These are phyloP conservation scores for Andrena haemorrhoa DNA, from an alignment of 2,888 invertebrate species.

Conservation along the genomic window DNA sequence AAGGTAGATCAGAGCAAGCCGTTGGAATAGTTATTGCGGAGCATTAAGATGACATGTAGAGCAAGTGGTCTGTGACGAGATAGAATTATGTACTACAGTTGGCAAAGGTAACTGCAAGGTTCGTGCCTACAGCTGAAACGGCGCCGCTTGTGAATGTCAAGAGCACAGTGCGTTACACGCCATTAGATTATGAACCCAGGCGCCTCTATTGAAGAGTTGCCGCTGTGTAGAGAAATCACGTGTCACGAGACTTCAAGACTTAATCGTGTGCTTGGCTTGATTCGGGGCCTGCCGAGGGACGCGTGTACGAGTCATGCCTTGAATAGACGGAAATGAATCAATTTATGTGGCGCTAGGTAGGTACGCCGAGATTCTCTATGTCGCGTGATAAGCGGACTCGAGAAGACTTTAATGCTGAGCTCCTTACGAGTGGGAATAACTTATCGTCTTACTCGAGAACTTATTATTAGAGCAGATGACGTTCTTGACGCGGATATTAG, in stretches of 20 bases:
- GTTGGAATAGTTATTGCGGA: slow-evolving; percentile 8
- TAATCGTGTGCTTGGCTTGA: slow-evolving; percentile 25
- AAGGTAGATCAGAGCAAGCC: neutral
- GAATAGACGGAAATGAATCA: neutral
- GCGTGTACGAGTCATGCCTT: neutral
- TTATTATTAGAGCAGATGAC: neutral
- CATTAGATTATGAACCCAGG: slow-evolving; percentile 56
- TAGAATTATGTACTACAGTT: slow-evolving; percentile 65
- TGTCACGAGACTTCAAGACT: slow-evolving; percentile 29
- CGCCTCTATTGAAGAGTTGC: slow-evolving; percentile 35
- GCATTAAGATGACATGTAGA: slow-evolving; percentile 69
- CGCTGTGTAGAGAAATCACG: slow-evolving; percentile 16
- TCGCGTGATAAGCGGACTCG: neutral
- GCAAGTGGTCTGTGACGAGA: slow-evolving; percentile 75
- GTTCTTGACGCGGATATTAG: neutral
- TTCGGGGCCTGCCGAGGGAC: neutral
- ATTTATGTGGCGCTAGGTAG: neutral
- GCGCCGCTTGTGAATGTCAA: slow-evolving; percentile 63
- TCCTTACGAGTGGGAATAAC: neutral
- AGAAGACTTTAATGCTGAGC: neutral
- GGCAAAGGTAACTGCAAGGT: slow-evolving; percentile 65
- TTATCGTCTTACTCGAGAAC: neutral
- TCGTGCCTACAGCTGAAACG: slow-evolving; percentile 53
- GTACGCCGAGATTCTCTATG: neutral
- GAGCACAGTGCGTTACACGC: slow-evolving; percentile 52